These are phyloP conservation scores for Mimachlamys varia DNA, from an alignment of 2,888 invertebrate species.

Conservation along the genomic window DNA sequence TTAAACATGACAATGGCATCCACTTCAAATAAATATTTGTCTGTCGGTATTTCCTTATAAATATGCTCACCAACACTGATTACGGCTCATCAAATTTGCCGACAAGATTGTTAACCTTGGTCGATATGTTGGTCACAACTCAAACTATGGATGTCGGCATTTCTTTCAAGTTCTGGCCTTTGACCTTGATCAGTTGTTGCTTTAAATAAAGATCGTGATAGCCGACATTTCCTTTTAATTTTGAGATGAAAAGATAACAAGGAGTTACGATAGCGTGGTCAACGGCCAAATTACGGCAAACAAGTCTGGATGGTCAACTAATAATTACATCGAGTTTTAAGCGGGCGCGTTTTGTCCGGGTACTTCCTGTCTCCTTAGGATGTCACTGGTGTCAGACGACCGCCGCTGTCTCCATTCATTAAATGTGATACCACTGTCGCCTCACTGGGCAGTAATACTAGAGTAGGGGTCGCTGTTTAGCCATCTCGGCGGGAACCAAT, in stretches of 20 bases:
- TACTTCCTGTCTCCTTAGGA: neutral
- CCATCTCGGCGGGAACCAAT: neutral
- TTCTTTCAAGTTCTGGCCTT: constrained; percentile 2
- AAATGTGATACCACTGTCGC: neutral
- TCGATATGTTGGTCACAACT: neutral
- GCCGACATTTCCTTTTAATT: constrained; percentile 5
- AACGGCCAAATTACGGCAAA: neutral
- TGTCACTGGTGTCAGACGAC: neutral
- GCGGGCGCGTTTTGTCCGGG: neutral
- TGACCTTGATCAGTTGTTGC: constrained; percentile 1
- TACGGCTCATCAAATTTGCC: neutral
- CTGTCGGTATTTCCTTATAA: neutral
- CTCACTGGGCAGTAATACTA: constrained; percentile 23
- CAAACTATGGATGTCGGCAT: neutral
- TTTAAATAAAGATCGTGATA: neutral
- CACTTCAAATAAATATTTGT: constrained; percentile 12
- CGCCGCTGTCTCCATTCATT: neutral
- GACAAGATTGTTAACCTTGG: neutral
- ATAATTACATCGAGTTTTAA: neutral
- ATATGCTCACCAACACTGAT: neutral
- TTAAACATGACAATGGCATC: neutral
- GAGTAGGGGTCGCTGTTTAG: neutral
- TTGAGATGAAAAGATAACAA: constrained; percentile 23
- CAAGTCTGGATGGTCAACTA: neutral
- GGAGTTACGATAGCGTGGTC: neutral